These are phyloP conservation scores for Hippoglossus hippoglossus DNA, from an alignment of 2,797 vertebrate genomes.

Conservation along the genomic window DNA sequence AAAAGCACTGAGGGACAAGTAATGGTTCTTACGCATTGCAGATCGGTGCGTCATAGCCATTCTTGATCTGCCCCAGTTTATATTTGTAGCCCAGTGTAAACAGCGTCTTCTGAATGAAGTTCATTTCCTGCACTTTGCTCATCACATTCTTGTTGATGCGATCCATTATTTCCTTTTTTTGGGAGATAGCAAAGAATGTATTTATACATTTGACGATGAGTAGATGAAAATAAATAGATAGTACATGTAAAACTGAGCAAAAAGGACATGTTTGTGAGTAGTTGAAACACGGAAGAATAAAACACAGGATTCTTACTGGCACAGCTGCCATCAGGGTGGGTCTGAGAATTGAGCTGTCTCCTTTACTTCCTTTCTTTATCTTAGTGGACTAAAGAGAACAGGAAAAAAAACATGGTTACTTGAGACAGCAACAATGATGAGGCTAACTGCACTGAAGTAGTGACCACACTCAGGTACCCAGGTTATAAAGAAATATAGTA, in stretches of 20 bases:
- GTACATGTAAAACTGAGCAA: not conserved
- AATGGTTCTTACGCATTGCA: constrained; percentile 92
- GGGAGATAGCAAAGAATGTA: constrained; percentile 13
- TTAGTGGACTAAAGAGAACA: constrained; percentile 91
- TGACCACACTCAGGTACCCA: not conserved
- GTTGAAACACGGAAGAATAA: not conserved
- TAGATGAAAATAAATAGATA: not conserved
- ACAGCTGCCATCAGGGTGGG: constrained; percentile 98
- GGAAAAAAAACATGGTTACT: not conserved
- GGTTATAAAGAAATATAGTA: not conserved
- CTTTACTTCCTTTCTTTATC: constrained; percentile 98
- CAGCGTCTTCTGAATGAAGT: constrained; percentile 92
- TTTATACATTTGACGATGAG: not conserved
- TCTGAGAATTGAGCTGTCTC: constrained; percentile 91
- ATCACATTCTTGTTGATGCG: constrained; percentile 98
- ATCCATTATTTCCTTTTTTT: constrained; percentile 97
- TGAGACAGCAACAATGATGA: constrained; percentile 4
- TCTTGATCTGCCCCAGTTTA: constrained; percentile 95
- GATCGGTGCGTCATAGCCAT: constrained; percentile 95
- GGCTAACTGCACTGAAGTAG: not conserved
- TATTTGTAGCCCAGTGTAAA: constrained; percentile 97
- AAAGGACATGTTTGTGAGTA: not conserved
- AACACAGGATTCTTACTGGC: constrained; percentile 83
- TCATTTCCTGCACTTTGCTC: constrained; percentile 99
- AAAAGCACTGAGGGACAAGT: not conserved